Base-by-base conservation (phyloP, 1,140 invertebrate species). In the Aricia agestis region DNA sequence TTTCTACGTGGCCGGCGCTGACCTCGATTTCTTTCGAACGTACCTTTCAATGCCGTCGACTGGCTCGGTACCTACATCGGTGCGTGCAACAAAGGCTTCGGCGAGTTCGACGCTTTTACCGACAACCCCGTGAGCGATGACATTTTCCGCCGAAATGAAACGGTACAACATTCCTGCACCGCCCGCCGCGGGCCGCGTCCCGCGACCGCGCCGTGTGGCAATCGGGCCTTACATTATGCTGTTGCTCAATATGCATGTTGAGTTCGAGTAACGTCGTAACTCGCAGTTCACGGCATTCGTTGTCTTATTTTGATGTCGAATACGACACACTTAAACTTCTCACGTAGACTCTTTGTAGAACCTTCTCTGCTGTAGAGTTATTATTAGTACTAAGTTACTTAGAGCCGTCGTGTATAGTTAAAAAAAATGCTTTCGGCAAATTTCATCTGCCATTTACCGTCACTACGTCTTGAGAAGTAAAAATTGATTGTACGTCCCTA, bases 1-100 rank as follows among this genome's bases (percentile, higher is more conserved):
- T 84, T 81, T 74, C 80, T 83, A 90, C 89, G 89, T 91, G 89
- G 87, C 89, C 78, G 74, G 76, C 69, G 77, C 75, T 91, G 89
- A 91, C 89, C 89, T 91, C 89, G 89, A 91, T 91, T 91, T 91
- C 89, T 90, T 91, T 88, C 86, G 74, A 82, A 88, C 87, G 80
- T 88, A 84, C 86, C 87, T 90, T 91, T 91, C 87, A 91, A 91
- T 90, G 87, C 82, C 86, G 83, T 83, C 76, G 78, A 74, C 58
- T 83, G 71, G 70, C 73, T 83, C 69, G 41, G 42, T 42, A 65
- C n/a, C 58, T 41, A 67, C 11, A 65, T 58, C n/a, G 7, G 59
- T 58, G 31, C 58, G 25, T 58, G 41, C 32, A 42, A 69, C 19
- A 19, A 69, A 69, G 18, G 18, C 19, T 11, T 18, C 18, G 59